A percentile compares a stretch with the other conserved stretches of the same genome.
Conservation (phyloP, 2,797 vertebrate genomes). For the Gambelia wislizenii region DNA sequence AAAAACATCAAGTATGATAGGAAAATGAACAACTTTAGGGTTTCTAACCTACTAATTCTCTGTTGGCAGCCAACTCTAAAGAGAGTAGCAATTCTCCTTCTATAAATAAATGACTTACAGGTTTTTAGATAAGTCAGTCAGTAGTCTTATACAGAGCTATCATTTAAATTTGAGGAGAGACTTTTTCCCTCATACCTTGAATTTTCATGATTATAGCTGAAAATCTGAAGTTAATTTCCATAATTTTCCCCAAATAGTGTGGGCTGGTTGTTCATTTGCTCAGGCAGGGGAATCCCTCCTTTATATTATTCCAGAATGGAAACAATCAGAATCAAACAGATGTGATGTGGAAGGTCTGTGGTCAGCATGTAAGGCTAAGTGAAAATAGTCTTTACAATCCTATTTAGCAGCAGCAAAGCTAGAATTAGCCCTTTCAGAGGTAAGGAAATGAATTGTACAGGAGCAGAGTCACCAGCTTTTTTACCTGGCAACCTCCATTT, state of each 20-base stretch:
- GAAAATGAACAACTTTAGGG: not conserved
- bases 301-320: not conserved
- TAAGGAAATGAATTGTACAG: not conserved
- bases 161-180: not conserved
- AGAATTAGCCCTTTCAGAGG: not conserved
- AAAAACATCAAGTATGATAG: too few relatives aligned
- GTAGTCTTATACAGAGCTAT: not conserved
- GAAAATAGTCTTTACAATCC: not conserved
- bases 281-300: not conserved
- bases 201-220: not conserved
- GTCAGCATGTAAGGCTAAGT: not conserved
- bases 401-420: not conserved
- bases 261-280: not conserved
- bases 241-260: not conserved
- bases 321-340: not conserved
- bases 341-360: not conserved
- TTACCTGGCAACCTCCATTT: not conserved
- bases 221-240: not conserved
- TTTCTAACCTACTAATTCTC: not conserved
- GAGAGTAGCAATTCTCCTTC: not conserved
- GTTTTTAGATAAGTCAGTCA: not conserved
- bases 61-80: not conserved
- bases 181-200: not conserved
- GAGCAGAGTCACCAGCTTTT: not conserved
- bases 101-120: not conserved